A percentile compares a stretch with the other conserved stretches of the same genome.
Evolutionary conservation across 1,140 invertebrate genomes (phyloP).

Genomic region (Cyrtorhinus lividipennis): DNA sequence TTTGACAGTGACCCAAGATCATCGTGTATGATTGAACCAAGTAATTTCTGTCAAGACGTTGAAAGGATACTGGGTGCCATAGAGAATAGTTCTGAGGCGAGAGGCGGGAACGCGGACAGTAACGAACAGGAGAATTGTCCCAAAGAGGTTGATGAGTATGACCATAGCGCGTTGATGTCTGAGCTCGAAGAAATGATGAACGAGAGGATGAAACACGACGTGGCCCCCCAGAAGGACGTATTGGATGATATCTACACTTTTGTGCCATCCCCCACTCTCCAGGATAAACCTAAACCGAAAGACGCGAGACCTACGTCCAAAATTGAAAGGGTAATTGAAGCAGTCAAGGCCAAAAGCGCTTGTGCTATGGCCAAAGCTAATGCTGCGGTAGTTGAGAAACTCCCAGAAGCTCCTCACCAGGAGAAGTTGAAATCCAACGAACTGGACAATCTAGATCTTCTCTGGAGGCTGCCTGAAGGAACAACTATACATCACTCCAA

Average conservation of each 20-base stretch:
- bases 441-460: constrained; percentile 17
- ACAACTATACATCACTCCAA: constrained; percentile 20
- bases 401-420: constrained; percentile 12
- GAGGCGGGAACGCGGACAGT: not conserved
- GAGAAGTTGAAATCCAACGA: not conserved
- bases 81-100: not conserved
- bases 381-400: constrained; percentile 8
- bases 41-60: constrained; percentile 4
- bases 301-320: constrained; percentile 26
- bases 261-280: constrained; percentile 26
- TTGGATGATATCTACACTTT: constrained; percentile 24
- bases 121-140: not conserved
- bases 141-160: not conserved
- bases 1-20: not conserved
- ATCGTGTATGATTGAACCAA: constrained; percentile 3
- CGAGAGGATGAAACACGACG: constrained; percentile 26
- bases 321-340: constrained; percentile 19
- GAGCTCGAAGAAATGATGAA: constrained; percentile 17
- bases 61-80: not conserved
- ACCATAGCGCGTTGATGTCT: constrained; percentile 10
- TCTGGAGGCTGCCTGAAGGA: constrained; percentile 21
- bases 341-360: constrained; percentile 4
- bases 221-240: constrained; percentile 23
- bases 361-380: not conserved
- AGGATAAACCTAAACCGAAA: constrained; percentile 37